Percentiles rank a stretch among this genome's conserved stretches.
These are phyloP conservation scores for Xiphophorus couchianus DNA, from an alignment of 2,113 vertebrate genomes.

Conservation along the genomic window DNA sequence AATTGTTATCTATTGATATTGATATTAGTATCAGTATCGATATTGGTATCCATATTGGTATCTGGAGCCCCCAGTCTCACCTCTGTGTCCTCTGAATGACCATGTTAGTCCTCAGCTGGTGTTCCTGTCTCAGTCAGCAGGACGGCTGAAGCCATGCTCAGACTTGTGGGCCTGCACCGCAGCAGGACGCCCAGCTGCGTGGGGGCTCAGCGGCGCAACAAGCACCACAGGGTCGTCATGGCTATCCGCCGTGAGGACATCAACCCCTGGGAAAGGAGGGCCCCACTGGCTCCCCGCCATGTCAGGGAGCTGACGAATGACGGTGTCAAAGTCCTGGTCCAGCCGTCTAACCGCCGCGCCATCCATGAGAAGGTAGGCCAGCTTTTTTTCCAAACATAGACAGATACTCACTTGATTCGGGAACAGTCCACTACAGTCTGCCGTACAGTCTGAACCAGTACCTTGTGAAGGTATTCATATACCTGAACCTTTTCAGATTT, in stretches of 20 bases:
- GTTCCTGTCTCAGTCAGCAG: conserved; percentile 36
- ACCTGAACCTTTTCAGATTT: too few species aligned
- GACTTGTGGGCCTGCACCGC: conserved; percentile 68
- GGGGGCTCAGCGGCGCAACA: conserved; percentile 54
- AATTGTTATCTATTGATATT: too few species aligned
- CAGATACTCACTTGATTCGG: too few species aligned
- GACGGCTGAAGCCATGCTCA: conserved; percentile 82
- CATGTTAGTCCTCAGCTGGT: not conserved
- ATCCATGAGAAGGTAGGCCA: conserved; percentile 90
- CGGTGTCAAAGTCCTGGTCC: conserved; percentile 93
- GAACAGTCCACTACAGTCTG: too few species aligned
- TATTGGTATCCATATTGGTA: too few species aligned
- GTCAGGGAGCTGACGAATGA: conserved; percentile 89
- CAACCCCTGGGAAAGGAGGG: conserved; percentile 94
- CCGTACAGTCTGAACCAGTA: too few species aligned
- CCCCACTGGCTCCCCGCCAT: conserved; percentile 92
- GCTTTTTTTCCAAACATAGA: too few species aligned
- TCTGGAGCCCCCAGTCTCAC: too few species aligned
- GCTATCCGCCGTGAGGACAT: conserved; percentile 93
- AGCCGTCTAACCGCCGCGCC: conserved; percentile 93
- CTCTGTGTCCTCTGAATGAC: too few species aligned
- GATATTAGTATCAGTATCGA: too few species aligned
- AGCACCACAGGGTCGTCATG: conserved; percentile 82
- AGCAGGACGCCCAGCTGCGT: conserved; percentile 39
- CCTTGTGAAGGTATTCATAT: too few species aligned